Conservation (phyloP, 2,797 vertebrate genomes). For the Phalanger gymnotis region DNA sequence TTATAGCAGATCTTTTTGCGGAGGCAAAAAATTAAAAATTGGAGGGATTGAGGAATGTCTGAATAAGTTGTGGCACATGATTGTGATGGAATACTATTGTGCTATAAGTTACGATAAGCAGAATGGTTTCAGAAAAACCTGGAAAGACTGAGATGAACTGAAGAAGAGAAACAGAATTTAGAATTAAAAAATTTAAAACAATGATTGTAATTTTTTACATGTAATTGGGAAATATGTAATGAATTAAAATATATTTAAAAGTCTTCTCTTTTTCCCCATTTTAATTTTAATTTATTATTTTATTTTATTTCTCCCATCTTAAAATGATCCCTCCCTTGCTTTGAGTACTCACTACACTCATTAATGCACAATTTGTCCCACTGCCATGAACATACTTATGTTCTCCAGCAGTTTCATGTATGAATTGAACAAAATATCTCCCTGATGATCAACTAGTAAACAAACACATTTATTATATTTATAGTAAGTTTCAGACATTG, state of each 20-base stretch:
- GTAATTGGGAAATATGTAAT: neutral
- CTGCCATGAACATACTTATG: neutral
- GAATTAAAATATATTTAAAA: neutral
- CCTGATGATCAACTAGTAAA: neutral
- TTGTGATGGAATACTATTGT: neutral
- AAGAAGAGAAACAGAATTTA: neutral
- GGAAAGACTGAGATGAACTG: neutral
- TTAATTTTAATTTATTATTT: too few relatives aligned
- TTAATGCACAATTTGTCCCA: neutral
- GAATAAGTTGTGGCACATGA: neutral
- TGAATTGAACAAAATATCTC: neutral
- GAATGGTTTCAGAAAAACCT: neutral
- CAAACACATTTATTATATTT: neutral
- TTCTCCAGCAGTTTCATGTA: neutral
- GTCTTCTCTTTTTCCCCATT: neutral
- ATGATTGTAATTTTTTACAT: neutral
- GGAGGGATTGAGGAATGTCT: neutral
- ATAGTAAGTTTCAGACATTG: neutral
- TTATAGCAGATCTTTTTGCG: neutral
- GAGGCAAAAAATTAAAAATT: neutral
- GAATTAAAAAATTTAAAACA: neutral
- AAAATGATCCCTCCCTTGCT: neutral
- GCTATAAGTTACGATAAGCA: neutral
- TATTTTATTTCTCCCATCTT: constrained; percentile 5
- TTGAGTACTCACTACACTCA: neutral